Evolutionary conservation across 2,888 invertebrate species (phyloP), one percentile per base, ranked within the genome.

Genomic region (Cryptophagus acutangulus): DNA sequence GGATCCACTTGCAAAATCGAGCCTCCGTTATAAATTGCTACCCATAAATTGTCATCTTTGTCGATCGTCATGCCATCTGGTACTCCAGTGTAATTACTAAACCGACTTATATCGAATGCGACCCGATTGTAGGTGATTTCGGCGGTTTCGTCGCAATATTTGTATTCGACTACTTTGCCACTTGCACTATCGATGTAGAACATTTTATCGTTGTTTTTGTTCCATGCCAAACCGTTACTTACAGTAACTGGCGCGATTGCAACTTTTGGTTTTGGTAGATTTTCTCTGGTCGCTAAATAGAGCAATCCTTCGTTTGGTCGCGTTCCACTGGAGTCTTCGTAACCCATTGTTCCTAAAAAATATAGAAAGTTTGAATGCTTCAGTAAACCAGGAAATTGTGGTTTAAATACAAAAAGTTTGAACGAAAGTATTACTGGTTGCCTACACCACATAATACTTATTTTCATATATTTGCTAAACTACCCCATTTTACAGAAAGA

Each of bases 141-240:
- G 10, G 78, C 81, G 10, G 67, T 71, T 1, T 69, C 67, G 0
- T 77, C 58, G 50, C 87, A 74, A 55, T 76, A 89, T 59, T 87
- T 81, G 57, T 82, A 88, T 5, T 78, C 81, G 38, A 76, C 79
- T 2, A 89, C 72, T 51, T 79, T 75, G 18, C 72, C 65, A 0
- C 82, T 81, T 0, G 78, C 74, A 0, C 85, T 78, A 66, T 90
- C 89, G 20, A 87, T 85, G 65, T 83, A 89, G 66, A 82, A 89
- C 74, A 89, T 79, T 53, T 75, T 78, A 45, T 77, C 74, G 57
- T 79, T 78, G 55, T 84, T 81, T 1, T 70, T 60, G 12, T 79
- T 82, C 88, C 88, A 90, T 1, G 81, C 80, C 3, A 89, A 65
- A 1, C 89, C 89, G 57, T 89, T 90, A 30, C 87, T 87, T n/a